Evolutionary conservation across 2,113 vertebrate species (phyloP).

Genomic region (Ceyx cyanopectus): DNA sequence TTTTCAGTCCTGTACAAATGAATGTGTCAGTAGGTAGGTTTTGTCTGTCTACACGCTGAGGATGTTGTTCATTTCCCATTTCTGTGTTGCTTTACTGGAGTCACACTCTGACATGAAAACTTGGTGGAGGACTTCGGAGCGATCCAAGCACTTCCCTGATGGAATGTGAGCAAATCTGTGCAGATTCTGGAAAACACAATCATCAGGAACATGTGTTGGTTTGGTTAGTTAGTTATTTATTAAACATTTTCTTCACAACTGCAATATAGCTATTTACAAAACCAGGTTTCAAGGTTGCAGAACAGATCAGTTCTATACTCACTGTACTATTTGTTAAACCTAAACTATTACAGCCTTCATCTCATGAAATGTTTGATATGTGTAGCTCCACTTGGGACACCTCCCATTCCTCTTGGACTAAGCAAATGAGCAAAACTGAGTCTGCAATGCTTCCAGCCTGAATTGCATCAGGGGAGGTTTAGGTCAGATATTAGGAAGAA

Average conservation of each 20-base stretch:
- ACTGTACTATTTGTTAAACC: neutral
- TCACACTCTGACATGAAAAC: conserved; percentile 94
- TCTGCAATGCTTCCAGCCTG: neutral
- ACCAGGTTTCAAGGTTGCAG: neutral
- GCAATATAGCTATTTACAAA: neutral
- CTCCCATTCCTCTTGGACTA: neutral
- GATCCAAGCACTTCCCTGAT: conserved; percentile 92
- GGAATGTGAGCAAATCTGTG: conserved; percentile 89
- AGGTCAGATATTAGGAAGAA: too few relatives aligned
- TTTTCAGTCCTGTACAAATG: conserved; percentile 76
- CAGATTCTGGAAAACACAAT: conserved; percentile 83
- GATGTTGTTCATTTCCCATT: conserved; percentile 99
- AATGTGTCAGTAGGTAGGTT: conserved; percentile 70
- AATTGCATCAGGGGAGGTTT: too few relatives aligned
- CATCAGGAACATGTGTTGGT: neutral
- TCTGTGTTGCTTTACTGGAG: conserved; percentile 89
- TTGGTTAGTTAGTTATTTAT: neutral
- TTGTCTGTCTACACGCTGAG: conserved; percentile 84
- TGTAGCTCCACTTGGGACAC: neutral
- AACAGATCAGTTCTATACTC: neutral
- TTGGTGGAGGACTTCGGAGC: conserved; percentile 93
- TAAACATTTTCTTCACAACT: neutral
- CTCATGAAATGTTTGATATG: neutral
- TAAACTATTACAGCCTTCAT: neutral
- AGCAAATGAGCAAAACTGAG: neutral